Base-by-base conservation (phyloP, 2,888 invertebrate species). In the Patella pellucida region DNA sequence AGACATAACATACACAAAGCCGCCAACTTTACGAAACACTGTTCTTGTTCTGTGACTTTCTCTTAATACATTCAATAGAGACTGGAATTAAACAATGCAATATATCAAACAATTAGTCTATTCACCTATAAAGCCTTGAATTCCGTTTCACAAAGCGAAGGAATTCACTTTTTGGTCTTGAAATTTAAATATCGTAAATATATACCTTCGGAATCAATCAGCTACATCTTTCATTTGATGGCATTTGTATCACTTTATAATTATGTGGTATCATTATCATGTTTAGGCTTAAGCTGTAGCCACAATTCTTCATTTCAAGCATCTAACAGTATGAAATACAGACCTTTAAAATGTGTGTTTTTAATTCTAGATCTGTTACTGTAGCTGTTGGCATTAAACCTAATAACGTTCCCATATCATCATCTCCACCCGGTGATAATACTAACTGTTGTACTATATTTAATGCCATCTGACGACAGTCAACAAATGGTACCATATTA, bases 41-140 rank as follows among this genome's bases (percentile, higher is more conserved):
- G 98, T 97, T 82, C 99, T 94, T 0, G 97, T 97, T 77, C 98
- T 94, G 92, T 99, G 99, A 69, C 97, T 98, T 90, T 99, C 99
- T 81, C 97, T 94, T 75, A 99, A 92, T 84, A 98, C 98, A 74
- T 95, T 94, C 78, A 97, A 92, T 78, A 99, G 92, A 72, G 97
- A 93, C 93, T 94, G 88, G 27, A 88, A 88, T 68, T 78, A 69
- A 41, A 74, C 72, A 69, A 62, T 41, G 41, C 7, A 41, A 41
- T 1, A 41, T 41, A 41, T 41, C 41, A 41, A 41, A 7, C 9
- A 41, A 41, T 41, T 41, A 41, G 41, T 41, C 9, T 41, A 41
- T 41, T 41, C 41, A 41, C 41, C 41, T 41, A 9, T 41, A 41
- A 41, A 41, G 9, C 41, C 41, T 41, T 9, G 27, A 3, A 2